Conservation (phyloP, 1,140 invertebrate genomes). For the Drosophila chauvacae region DNA sequence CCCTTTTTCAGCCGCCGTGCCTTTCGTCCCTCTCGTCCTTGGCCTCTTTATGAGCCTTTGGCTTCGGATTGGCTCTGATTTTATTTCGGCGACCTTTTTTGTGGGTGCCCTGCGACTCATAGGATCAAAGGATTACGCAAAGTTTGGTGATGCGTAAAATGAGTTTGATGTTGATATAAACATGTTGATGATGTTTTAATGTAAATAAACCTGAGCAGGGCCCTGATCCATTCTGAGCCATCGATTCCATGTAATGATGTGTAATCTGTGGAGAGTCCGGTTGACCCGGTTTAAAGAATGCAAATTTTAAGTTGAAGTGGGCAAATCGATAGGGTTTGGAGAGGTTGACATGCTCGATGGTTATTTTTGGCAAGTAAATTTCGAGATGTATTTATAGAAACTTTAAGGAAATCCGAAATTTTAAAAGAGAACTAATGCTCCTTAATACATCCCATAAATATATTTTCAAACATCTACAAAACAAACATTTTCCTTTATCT, state of each 20-base stretch:
- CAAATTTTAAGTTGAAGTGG: conserved; percentile 1
- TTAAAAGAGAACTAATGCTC: too few relatives aligned
- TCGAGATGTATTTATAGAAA: background rate
- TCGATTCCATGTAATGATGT: conserved; percentile 67
- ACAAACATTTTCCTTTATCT: background rate
- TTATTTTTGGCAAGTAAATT: background rate
- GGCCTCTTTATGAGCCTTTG: conserved; percentile 21
- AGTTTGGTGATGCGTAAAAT: conserved; percentile 82
- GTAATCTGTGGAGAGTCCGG: conserved; percentile 62
- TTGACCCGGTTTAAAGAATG: conserved; percentile 32
- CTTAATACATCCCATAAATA: background rate
- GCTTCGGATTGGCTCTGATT: conserved; percentile 33
- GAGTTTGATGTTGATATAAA: conserved; percentile 83
- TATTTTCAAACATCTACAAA: background rate
- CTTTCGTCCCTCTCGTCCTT: background rate
- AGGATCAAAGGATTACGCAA: conserved; percentile 82
- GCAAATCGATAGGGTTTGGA: background rate
- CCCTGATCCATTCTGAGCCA: conserved; percentile 25
- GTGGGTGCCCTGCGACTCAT: conserved; percentile 52
- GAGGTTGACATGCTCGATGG: background rate
- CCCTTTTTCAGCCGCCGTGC: conserved; percentile 52
- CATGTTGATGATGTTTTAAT: conserved; percentile 83
- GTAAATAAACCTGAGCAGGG: conserved; percentile 68
- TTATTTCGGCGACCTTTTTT: conserved; percentile 49
- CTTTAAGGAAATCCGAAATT: too few relatives aligned